Base-by-base conservation (phyloP, 1,140 invertebrate species). In the Propsilocerus akamusi region DNA sequence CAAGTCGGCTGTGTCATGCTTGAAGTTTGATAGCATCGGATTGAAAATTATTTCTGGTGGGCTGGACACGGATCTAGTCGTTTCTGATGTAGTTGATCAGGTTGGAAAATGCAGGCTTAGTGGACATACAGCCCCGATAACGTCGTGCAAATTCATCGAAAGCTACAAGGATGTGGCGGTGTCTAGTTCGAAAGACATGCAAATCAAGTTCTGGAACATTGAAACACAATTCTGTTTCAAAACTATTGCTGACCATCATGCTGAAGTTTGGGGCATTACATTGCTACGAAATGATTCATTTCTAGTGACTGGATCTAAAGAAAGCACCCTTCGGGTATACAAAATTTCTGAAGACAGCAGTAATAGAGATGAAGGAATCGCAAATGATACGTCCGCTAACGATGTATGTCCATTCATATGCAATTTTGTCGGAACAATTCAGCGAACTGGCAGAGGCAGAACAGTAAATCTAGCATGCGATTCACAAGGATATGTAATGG, bases 161-260 rank as follows among this genome's bases (percentile, higher is more conserved):
- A 67, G 75, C 25, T 41, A 63, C 5, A 70, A 76, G 32, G 81
- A 91, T 57, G 77, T 91, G 55, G 60, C 97, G 12, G 72, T 99
- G 8, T 88, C 91, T 54, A 78, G 82, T 48, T 96, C 92, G 2
- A 95, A 91, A 66, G 96, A 99, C 65, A 85, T 85, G 12, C 88
- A 88, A 64, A 76, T 99, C 0, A 98, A 98, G 63, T 94, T 99
- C 63, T 99, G 95, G 95, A 90, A 98, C 70, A 67, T 98, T 49
- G 80, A 87, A 53, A 95, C 86, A 22, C 83, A 94, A 58, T 87
- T 93, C 60, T 97, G 95, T 66, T 98, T 98, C 58, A 86, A 89
- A 64, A 99, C 96, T 7, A 68, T 99, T 17, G 75, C 80, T 41
- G 82, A 81, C 49, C 81, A 87, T 68, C 72, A 76, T 60, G 77